Evolutionary conservation across 1,140 invertebrate species (phyloP).

Genomic region (Phthorimaea operculella): DNA sequence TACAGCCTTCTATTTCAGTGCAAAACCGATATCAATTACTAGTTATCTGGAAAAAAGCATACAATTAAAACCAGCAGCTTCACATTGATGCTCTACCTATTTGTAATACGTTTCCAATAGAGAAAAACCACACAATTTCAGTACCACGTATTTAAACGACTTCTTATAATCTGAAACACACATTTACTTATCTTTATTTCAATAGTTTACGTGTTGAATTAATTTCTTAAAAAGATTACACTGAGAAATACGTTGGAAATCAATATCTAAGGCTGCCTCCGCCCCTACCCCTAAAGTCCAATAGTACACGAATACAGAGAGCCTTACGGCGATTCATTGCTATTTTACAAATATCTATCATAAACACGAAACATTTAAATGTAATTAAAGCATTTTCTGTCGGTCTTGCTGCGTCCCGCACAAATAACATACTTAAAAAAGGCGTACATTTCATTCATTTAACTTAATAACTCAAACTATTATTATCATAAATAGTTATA

Average conservation of each 20-base stretch:
- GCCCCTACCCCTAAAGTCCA: slow-evolving; percentile 26
- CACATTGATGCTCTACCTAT: no score
- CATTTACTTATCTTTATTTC: no score
- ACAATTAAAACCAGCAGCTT: neutral
- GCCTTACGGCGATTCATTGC: slow-evolving; percentile 26
- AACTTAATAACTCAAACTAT: no score
- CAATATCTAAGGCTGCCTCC: slow-evolving; percentile 16
- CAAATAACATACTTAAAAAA: neutral
- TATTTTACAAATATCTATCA: slow-evolving; percentile 51
- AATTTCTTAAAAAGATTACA: no score
- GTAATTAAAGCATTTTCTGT: slow-evolving; percentile 64
- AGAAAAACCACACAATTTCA: no score
- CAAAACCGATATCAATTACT: slow-evolving; percentile 6
- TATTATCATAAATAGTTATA: no score
- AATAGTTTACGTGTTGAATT: no score
- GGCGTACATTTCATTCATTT: no score
- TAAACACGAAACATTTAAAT: slow-evolving; percentile 61
- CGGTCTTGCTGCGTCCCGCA: slow-evolving; percentile 34
- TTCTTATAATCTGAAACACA: no score
- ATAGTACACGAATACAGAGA: slow-evolving; percentile 34
- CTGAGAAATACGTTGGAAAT: no score
- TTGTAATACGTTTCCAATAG: no score
- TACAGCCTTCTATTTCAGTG: slow-evolving; percentile 44
- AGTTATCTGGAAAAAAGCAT: neutral
- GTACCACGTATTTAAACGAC: no score